phyloP scores from a whole-genome alignment of 2,888 invertebrate species.

The Spisula solida region DNA sequence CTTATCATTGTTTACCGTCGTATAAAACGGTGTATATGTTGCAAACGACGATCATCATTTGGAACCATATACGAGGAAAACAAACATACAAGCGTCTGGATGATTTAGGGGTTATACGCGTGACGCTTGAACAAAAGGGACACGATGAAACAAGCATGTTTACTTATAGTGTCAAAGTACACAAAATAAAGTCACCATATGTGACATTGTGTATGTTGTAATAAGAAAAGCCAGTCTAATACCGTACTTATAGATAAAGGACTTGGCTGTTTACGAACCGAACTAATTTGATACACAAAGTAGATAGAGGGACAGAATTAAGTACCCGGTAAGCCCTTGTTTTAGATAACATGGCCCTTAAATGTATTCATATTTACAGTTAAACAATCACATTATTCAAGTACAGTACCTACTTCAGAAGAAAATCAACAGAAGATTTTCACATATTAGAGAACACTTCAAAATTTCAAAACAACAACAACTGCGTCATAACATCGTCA shows the following conservation, averaged over 20 bases:
- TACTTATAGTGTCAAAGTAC: too few species aligned
- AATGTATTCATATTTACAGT: conserved; percentile 4
- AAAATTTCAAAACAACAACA: background rate
- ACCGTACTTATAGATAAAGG: conserved; percentile 9
- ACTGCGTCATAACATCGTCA: background rate
- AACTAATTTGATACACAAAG: conserved; percentile 3
- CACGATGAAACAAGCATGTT: too few species aligned
- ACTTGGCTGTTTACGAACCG: background rate
- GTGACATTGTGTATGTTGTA: background rate
- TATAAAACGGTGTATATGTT: too few species aligned
- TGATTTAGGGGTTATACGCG: too few species aligned
- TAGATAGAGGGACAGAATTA: background rate
- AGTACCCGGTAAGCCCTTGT: background rate
- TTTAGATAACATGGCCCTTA: conserved; percentile 18
- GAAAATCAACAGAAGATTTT: background rate
- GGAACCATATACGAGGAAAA: too few species aligned
- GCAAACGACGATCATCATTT: too few species aligned
- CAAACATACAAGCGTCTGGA: too few species aligned
- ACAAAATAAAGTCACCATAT: background rate
- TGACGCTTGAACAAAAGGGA: too few species aligned
- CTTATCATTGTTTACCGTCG: too few species aligned
- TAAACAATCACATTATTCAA: conserved; percentile 10
- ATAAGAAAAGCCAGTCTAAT: conserved; percentile 13
- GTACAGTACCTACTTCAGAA: background rate
- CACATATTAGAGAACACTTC: background rate